phyloP scores from a whole-genome alignment of 2,888 invertebrate species.

The Netelia inedita region DNA sequence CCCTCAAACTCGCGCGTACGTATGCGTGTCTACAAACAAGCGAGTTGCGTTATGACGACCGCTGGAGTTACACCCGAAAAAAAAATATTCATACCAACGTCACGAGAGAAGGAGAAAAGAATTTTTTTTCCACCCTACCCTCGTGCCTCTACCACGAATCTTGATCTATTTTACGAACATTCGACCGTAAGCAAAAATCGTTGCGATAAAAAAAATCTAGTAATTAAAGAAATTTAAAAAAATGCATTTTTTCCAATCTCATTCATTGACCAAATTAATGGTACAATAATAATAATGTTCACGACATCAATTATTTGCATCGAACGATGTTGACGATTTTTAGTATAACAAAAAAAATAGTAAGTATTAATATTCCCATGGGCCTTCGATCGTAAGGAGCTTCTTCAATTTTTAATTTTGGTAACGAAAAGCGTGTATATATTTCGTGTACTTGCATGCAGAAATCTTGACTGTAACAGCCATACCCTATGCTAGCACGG shows the following conservation, averaged over 20 bases:
- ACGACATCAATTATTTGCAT: too few species aligned
- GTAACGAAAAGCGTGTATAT: not conserved
- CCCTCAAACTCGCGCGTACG: conserved; percentile 43
- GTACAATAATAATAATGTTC: too few species aligned
- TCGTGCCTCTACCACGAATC: too few species aligned
- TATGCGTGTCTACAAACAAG: conserved; percentile 19
- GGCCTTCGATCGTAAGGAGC: not conserved
- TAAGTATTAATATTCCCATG: not conserved
- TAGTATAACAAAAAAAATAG: too few species aligned
- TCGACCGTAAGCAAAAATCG: too few species aligned
- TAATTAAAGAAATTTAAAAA: too few species aligned
- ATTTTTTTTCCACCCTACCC: not conserved
- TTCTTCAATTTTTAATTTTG: not conserved
- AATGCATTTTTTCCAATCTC: too few species aligned
- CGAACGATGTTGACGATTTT: too few species aligned
- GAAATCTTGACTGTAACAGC: not conserved
- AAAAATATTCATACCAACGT: not conserved
- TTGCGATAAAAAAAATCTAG: too few species aligned
- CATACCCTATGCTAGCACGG: not conserved
- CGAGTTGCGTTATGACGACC: conserved; percentile 12
- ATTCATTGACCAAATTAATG: too few species aligned
- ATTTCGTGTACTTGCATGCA: not conserved
- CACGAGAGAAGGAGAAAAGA: not conserved
- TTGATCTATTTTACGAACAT: too few species aligned
- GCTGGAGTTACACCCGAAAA: not conserved